Base-by-base conservation (phyloP, 2,797 vertebrate species). In the Coilia nasus region DNA sequence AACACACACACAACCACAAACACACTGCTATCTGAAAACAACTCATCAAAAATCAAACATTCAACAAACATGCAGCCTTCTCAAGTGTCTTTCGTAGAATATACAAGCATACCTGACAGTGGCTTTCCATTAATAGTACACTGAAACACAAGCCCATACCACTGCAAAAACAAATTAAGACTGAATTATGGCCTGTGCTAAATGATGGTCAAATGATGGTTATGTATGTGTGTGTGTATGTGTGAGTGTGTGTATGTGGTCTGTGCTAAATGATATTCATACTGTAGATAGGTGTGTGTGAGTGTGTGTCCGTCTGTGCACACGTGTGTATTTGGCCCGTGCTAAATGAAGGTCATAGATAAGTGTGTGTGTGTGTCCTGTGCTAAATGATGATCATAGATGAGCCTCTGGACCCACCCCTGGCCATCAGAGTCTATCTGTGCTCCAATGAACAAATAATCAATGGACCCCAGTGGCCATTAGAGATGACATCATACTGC, bases 371-470 rank as follows among this genome's bases (percentile, higher is more conserved):
- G 59, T 47, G 57, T 64, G 59, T 10, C 11, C 25, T 67, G 25
- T 67, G 62, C 23, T n/a, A n/a, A n/a, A n/a, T n/a, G n/a, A n/a
- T n/a, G n/a, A n/a, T n/a, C n/a, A n/a, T n/a, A n/a, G n/a, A n/a
- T n/a, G n/a, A n/a, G n/a, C n/a, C n/a, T n/a, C n/a, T n/a, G n/a
- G 35, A 41, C 35, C 35, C 35, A 41, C 35, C 35, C 35, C 35
- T 41, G 35, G 1, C 23, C 25, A 14, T 9, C n/a, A 28, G 50
- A 28, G 15, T 60, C 14, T 19, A 28, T 82, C 50, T 57, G 31
- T 82, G 15, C 10, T 64, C 44, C 31, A 67, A 46, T 64, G 59
- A 44, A 60, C 11, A 67, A 47, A 64, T n/a, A n/a, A 83, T 83
- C 64, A 83, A 83, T 46, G 35, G 10, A n/a, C 19, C 60, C 82